These are phyloP conservation scores for Yponomeuta sedellus DNA, from an alignment of 2,888 invertebrate genomes.

Conservation along the genomic window DNA sequence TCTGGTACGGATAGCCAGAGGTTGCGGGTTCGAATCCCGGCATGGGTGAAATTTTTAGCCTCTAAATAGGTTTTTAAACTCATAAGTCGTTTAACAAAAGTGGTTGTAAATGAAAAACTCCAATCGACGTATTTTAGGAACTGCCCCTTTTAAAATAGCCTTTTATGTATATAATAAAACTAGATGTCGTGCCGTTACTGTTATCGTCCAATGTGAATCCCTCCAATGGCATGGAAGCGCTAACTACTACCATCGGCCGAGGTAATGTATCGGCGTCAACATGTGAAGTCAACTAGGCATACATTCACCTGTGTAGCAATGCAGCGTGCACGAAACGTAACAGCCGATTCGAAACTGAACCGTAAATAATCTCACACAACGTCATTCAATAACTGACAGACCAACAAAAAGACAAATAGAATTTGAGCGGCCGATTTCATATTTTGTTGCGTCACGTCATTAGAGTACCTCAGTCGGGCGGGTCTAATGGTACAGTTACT, in stretches of 20 bases:
- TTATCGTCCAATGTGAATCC: too few relatives aligned
- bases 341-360: background rate
- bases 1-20: too few relatives aligned
- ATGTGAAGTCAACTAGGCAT: background rate
- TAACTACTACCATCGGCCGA: conserved; percentile 2
- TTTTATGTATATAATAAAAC: too few relatives aligned
- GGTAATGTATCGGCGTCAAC: background rate
- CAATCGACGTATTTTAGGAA: too few relatives aligned
- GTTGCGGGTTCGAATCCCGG: too few relatives aligned
- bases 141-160: too few relatives aligned
- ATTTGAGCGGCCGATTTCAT: conserved; percentile 8
- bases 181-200: too few relatives aligned
- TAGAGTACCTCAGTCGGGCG: conserved; percentile 5
- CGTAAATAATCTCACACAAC: background rate
- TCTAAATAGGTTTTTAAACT: too few relatives aligned
- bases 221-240: background rate
- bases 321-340: background rate
- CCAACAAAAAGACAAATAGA: conserved; percentile 5
- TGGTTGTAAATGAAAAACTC: too few relatives aligned
- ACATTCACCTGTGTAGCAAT: background rate
- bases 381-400: background rate
- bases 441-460: conserved; percentile 8
- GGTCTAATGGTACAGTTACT: background rate
- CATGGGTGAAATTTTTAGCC: too few relatives aligned
- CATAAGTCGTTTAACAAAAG: too few relatives aligned